Conservation (phyloP, 37 sponge, comb jelly and placozoan species). For the Chondrosia reniformis region DNA sequence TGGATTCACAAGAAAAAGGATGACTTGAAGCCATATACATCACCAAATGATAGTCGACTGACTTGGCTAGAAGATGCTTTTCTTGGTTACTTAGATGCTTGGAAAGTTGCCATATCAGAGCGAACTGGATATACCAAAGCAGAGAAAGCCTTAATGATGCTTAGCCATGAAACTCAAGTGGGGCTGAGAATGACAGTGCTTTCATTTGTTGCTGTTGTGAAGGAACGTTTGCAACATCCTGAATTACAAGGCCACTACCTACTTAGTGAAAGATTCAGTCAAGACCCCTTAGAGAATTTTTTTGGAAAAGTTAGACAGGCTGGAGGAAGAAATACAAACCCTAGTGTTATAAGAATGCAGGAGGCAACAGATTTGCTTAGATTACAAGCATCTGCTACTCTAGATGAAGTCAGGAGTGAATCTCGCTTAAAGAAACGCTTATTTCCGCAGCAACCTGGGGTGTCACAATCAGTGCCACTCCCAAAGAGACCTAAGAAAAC, state of each 20-base stretch:
- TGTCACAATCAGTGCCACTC: background rate
- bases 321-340: constrained; percentile 10
- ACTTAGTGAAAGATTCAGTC: constrained; percentile 7
- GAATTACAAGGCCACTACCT: background rate
- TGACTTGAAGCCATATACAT: constrained; percentile 8
- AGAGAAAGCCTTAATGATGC: background rate
- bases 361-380: constrained; percentile 11
- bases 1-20: background rate
- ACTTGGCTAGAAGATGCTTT: constrained; percentile 15
- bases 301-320: constrained; percentile 15
- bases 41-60: constrained; percentile 5
- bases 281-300: background rate
- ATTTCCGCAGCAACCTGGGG: background rate
- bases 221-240: background rate
- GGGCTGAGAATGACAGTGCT: background rate
- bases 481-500: background rate
- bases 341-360: constrained; percentile 1
- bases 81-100: constrained; percentile 1
- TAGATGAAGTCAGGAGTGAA: background rate
- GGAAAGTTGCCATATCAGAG: background rate
- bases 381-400: constrained; percentile 2
- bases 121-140: background rate
- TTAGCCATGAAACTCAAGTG: constrained; percentile 7
- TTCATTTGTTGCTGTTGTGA: constrained; percentile 10
- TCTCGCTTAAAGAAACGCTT: background rate